These are phyloP conservation scores for Drosophila nr. perissopoda DNA, from an alignment of 2,888 invertebrate species.

Conservation along the genomic window DNA sequence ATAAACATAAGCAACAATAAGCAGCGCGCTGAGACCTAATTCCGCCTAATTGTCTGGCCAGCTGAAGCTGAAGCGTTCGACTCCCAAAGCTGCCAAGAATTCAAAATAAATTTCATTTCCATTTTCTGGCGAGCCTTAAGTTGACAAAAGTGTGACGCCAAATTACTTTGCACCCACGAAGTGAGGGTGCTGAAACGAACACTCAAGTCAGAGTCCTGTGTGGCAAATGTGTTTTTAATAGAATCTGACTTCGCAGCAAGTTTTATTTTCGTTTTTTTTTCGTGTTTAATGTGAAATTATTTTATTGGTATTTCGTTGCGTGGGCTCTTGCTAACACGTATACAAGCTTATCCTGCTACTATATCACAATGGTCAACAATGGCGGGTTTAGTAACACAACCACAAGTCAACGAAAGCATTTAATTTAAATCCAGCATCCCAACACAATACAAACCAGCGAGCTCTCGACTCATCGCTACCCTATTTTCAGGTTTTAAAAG, in stretches of 20 bases:
- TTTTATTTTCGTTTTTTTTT: neutral
- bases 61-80: slow-evolving; percentile 8
- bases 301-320: slow-evolving; percentile 34
- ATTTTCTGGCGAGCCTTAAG: slow-evolving; percentile 16
- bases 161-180: slow-evolving; percentile 35
- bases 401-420: slow-evolving; percentile 4
- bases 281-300: slow-evolving; percentile 69
- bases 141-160: slow-evolving; percentile 39
- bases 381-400: slow-evolving; percentile 8
- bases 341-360: slow-evolving; percentile 4
- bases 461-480: neutral
- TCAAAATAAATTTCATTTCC: slow-evolving; percentile 29
- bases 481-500: neutral
- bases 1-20: slow-evolving; percentile 62
- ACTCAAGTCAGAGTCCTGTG: slow-evolving; percentile 4
- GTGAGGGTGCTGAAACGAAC: neutral
- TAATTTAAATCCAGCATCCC: slow-evolving; percentile 2
- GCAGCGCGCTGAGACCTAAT: slow-evolving; percentile 77
- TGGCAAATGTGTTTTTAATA: slow-evolving; percentile 69
- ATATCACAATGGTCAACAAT: slow-evolving; percentile 9
- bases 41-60: slow-evolving; percentile 61
- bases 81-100: neutral
- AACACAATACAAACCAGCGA: neutral
- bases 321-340: slow-evolving; percentile 8
- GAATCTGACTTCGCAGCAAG: slow-evolving; percentile 17